A percentile compares a stretch with the other conserved stretches of the same genome.
phyloP scores from a whole-genome alignment of 2,113 vertebrate species.

The Campylomormyrus numenius region DNA sequence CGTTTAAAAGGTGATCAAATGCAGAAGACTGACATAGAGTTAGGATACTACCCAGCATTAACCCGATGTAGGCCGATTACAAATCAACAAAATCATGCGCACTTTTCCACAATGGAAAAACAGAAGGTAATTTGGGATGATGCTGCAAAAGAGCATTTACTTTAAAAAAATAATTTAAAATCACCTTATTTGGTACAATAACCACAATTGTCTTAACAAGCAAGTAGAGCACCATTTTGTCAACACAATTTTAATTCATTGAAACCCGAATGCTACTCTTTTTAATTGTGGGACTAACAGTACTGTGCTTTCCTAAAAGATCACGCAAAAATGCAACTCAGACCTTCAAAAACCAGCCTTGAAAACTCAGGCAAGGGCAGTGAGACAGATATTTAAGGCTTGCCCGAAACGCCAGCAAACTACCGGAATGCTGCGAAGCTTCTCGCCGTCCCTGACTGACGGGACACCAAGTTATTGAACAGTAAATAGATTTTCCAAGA shows the following conservation, averaged over 20 bases:
- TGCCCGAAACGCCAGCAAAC: not conserved
- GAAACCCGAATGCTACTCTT: not conserved
- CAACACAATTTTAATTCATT: not conserved
- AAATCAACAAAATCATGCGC: not conserved
- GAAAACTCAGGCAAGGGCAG: not conserved
- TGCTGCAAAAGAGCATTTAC: not conserved
- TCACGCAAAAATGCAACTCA: not conserved
- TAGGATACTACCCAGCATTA: not conserved
- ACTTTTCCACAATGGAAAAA: not conserved
- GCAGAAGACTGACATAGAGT: not conserved
- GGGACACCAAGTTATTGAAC: conserved; percentile 8
- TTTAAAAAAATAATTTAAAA: not conserved
- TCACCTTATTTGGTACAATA: not conserved
- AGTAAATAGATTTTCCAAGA: conserved; percentile 19
- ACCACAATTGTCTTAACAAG: not conserved
- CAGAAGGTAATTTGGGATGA: not conserved
- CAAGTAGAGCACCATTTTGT: not conserved
- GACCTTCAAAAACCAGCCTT: not conserved
- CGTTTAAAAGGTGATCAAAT: not conserved
- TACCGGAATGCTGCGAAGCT: not conserved
- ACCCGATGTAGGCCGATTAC: not conserved
- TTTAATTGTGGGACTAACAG: not conserved
- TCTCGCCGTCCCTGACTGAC: not conserved
- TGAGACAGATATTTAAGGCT: not conserved
- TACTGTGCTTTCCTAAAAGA: not conserved